phyloP scores from a whole-genome alignment of 2,797 vertebrate genomes.

The Cynopterus sphinx region DNA sequence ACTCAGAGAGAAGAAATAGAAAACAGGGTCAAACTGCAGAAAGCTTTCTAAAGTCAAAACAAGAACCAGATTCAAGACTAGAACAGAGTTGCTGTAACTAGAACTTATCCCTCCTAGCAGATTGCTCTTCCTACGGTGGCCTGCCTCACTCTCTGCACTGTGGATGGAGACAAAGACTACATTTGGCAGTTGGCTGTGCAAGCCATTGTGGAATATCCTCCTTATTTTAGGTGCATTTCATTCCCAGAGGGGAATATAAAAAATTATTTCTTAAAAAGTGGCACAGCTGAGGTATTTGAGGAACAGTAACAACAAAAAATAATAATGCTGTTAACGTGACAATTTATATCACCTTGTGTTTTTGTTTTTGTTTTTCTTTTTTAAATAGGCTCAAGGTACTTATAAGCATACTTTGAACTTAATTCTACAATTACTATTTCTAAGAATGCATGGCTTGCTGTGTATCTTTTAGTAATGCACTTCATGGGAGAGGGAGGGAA shows the following conservation, averaged over 20 bases:
- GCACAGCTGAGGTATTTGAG: not conserved
- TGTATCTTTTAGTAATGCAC: not conserved
- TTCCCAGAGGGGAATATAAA: not conserved
- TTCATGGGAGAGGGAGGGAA: not conserved
- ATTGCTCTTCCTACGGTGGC: not conserved
- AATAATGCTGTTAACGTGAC: not conserved
- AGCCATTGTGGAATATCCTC: not conserved
- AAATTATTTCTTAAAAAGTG: not conserved
- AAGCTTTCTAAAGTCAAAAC: not conserved
- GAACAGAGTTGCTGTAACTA: not conserved
- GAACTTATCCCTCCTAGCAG: not conserved
- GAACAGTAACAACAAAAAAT: not conserved
- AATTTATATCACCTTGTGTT: not conserved
- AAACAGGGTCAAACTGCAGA: not conserved
- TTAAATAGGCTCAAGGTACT: not conserved
- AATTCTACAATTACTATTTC: slow-evolving; percentile 56
- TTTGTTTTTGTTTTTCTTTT: not conserved
- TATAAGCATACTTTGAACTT: slow-evolving; percentile 43
- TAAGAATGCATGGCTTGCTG: slow-evolving; percentile 16
- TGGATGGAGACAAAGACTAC: not conserved
- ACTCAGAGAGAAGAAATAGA: not conserved
- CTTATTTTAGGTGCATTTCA: not conserved
- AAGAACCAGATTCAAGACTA: not conserved
- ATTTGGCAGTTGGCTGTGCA: not conserved
- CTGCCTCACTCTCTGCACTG: not conserved